Evolutionary conservation across 2,888 invertebrate species (phyloP).

Genomic region (Drosophila nigricruria): DNA sequence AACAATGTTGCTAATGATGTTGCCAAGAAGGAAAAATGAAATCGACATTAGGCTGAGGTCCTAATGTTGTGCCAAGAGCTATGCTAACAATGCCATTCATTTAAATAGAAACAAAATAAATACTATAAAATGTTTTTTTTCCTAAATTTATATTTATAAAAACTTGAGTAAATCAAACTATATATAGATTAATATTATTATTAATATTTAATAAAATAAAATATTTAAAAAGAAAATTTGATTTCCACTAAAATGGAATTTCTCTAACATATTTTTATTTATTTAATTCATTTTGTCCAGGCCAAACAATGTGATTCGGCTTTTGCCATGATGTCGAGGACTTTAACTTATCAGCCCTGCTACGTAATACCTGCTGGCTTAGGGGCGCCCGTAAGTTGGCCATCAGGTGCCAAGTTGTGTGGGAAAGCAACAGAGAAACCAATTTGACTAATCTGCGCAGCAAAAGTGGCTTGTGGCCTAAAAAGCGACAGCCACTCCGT

Average conservation of each 20-base stretch:
- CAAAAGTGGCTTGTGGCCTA: slow-evolving; percentile 9
- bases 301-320: neutral
- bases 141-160: neutral
- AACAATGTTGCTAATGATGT: slow-evolving; percentile 29
- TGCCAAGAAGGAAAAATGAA: neutral
- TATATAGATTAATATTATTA: too few relatives aligned
- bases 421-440: slow-evolving; percentile 31
- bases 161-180: too few relatives aligned
- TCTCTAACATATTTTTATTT: neutral
- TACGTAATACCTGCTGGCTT: slow-evolving; percentile 32
- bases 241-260: neutral
- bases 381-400: slow-evolving; percentile 42
- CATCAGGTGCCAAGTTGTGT: slow-evolving; percentile 39
- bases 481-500: slow-evolving; percentile 5
- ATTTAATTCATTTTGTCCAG: neutral
- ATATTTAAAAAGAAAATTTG: neutral
- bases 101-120: neutral
- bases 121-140: neutral
- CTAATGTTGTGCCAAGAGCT: neutral
- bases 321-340: slow-evolving; percentile 16
- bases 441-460: slow-evolving; percentile 69
- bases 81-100: neutral
- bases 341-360: slow-evolving; percentile 35
- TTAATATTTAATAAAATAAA: neutral
- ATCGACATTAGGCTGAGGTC: neutral